These are phyloP conservation scores for Microctenopoma steveboyesi DNA, from an alignment of 2,797 vertebrate genomes.

Conservation along the genomic window DNA sequence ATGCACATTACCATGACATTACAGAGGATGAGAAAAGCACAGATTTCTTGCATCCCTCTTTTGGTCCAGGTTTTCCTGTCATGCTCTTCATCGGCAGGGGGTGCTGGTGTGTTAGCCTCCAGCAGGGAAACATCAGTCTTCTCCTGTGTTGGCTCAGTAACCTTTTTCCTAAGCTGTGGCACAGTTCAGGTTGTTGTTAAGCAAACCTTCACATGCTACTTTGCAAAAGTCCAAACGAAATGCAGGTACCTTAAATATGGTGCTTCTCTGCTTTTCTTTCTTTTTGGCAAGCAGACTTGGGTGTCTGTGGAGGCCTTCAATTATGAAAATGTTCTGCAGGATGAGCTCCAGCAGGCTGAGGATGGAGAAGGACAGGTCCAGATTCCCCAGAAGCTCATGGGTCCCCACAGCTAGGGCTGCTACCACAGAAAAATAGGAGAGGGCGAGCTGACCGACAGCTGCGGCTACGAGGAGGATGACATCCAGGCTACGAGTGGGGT, in stretches of 20 bases:
- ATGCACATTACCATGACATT: slow-evolving; percentile 86
- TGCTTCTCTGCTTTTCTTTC: slow-evolving; percentile 32
- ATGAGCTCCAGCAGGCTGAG: slow-evolving; percentile 88
- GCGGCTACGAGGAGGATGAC: slow-evolving; percentile 86
- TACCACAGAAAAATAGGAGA: slow-evolving; percentile 91
- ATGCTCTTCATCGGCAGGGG: slow-evolving; percentile 67
- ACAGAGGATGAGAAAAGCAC: slow-evolving; percentile 88
- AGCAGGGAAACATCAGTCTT: slow-evolving; percentile 20
- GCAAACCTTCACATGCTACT: neutral
- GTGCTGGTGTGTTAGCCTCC: slow-evolving; percentile 57
- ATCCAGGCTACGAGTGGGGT: slow-evolving; percentile 91
- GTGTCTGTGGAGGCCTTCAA: slow-evolving; percentile 87
- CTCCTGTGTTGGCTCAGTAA: neutral
- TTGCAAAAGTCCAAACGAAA: neutral
- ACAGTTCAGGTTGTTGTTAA: neutral
- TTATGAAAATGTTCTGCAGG: slow-evolving; percentile 92
- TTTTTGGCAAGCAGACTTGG: slow-evolving; percentile 37
- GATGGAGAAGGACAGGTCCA: slow-evolving; percentile 88
- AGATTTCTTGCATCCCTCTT: slow-evolving; percentile 85
- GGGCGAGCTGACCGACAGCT: slow-evolving; percentile 85
- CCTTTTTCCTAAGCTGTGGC: slow-evolving; percentile 55
- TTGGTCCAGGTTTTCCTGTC: slow-evolving; percentile 82
- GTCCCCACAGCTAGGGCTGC: slow-evolving; percentile 82
- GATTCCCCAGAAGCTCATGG: slow-evolving; percentile 73
- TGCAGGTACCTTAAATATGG: slow-evolving; percentile 58